phyloP scores from a whole-genome alignment of 2,888 invertebrate species.

The Nephrotoma flavescens region DNA sequence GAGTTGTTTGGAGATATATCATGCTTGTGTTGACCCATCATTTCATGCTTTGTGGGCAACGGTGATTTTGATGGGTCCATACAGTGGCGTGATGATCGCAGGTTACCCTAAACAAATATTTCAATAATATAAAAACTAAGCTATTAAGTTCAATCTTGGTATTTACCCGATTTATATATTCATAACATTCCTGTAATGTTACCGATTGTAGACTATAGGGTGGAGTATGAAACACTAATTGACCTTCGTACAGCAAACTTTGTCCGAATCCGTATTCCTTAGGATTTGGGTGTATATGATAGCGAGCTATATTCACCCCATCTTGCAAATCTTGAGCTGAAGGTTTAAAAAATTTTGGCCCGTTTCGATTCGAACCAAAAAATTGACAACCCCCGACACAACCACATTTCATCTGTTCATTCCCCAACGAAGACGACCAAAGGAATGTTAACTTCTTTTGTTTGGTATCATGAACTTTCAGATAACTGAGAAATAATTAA shows the following conservation, averaged over 20 bases:
- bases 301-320: constrained; percentile 63
- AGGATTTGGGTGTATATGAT: constrained; percentile 50
- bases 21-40: constrained; percentile 6
- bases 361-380: constrained; percentile 86
- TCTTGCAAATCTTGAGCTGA: constrained; percentile 64
- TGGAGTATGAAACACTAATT: constrained; percentile 80
- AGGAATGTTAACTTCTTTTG: constrained; percentile 86
- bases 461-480: constrained; percentile 69
- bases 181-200: constrained; percentile 49
- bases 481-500: constrained; percentile 33
- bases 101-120: constrained; percentile 17
- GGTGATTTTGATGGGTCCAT: constrained; percentile 17
- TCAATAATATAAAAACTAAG: not conserved
- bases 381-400: constrained; percentile 92
- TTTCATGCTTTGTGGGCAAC: constrained; percentile 9
- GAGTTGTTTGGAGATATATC: constrained; percentile 10
- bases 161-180: constrained; percentile 26
- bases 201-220: constrained; percentile 71
- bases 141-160: not conserved
- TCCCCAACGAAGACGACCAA: constrained; percentile 56
- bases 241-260: constrained; percentile 74
- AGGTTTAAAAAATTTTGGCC: constrained; percentile 75
- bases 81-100: constrained; percentile 21
- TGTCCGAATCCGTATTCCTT: constrained; percentile 88
- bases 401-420: constrained; percentile 66